phyloP scores from a whole-genome alignment of 2,888 invertebrate genomes.

The Elmis aenea region DNA sequence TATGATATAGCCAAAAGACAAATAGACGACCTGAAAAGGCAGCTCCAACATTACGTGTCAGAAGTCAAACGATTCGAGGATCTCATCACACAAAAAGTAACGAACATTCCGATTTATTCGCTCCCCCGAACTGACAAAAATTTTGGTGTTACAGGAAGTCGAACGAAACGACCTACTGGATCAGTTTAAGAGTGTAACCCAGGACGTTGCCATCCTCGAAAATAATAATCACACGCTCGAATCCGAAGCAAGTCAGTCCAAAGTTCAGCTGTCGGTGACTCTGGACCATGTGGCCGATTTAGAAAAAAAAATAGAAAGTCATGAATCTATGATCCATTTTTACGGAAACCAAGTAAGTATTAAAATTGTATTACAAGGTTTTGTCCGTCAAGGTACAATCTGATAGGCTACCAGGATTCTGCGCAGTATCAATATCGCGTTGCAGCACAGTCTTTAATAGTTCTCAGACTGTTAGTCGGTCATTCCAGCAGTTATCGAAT shows the following conservation, averaged over 20 bases:
- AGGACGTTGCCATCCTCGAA: slow-evolving; percentile 72
- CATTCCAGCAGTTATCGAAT: too few species aligned
- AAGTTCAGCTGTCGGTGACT: slow-evolving; percentile 51
- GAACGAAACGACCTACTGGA: slow-evolving; percentile 77
- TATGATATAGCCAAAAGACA: slow-evolving; percentile 65
- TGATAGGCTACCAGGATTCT: too few species aligned
- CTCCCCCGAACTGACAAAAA: not conserved
- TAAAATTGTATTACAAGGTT: too few species aligned
- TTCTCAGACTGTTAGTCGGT: too few species aligned
- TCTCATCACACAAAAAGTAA: slow-evolving; percentile 62
- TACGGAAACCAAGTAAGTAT: slow-evolving; percentile 56
- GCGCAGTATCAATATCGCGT: too few species aligned
- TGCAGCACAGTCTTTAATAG: too few species aligned
- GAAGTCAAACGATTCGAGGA: slow-evolving; percentile 78
- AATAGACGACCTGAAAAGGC: slow-evolving; percentile 67
- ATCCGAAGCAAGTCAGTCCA: slow-evolving; percentile 67
- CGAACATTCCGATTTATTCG: not conserved
- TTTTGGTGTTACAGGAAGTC: slow-evolving; percentile 55
- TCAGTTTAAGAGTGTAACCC: slow-evolving; percentile 70
- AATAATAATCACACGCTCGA: slow-evolving; percentile 76
- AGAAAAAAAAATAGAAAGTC: slow-evolving; percentile 58
- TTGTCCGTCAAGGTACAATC: too few species aligned
- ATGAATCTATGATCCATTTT: slow-evolving; percentile 51
- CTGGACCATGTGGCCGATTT: slow-evolving; percentile 58
- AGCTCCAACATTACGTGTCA: slow-evolving; percentile 75